Evolutionary conservation across 1,140 invertebrate genomes (phyloP), one percentile per base, ranked within the genome.

Genomic region (Drosophila grimshawi): DNA sequence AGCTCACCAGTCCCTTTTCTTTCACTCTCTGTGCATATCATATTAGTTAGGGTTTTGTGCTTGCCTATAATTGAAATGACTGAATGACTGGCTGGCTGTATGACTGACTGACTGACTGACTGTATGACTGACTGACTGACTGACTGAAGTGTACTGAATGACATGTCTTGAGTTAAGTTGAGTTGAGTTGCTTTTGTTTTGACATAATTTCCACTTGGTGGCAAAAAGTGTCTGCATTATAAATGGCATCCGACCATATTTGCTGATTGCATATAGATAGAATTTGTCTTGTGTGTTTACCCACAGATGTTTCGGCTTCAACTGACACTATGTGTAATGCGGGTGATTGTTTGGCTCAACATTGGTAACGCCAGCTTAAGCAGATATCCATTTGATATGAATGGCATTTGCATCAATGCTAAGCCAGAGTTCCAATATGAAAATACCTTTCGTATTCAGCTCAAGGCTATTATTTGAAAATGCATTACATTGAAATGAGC

Each of bases 211-310:
- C 72, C 67, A 88, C 78, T 86, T 85, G 80, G 71, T 65, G 81
- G 68, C 39, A 51, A 76, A 71, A 73, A 81, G 78, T 70, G 72
- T 55, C 69, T 83, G 75, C 76, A 82, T 86, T 83, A 83, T 88
- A 72, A 68, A 83, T 79, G 48, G 60, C 59, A 60, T 53, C 33
- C 33, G 53, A 61, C 55, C 80, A 83, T 86, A 88, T 86, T 86
- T 86, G 80, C 79, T 74, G 83, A 86, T 86, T 86, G 83, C 83
- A 86, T 86, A 86, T 86, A 86, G 83, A 86, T 88, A 74, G 83
- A 51, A 82, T 80, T 74, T 88, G 63, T 74, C 72, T 77, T 69
- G 56, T 67, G 53, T 80, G 72, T 83, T 82, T 80, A 67, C 80
- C 52, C 46, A 86, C 65, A 37, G 11, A 32, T 30, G 30, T 43